phyloP scores from a whole-genome alignment of 2,888 invertebrate genomes.

The Epinotia nisella region DNA sequence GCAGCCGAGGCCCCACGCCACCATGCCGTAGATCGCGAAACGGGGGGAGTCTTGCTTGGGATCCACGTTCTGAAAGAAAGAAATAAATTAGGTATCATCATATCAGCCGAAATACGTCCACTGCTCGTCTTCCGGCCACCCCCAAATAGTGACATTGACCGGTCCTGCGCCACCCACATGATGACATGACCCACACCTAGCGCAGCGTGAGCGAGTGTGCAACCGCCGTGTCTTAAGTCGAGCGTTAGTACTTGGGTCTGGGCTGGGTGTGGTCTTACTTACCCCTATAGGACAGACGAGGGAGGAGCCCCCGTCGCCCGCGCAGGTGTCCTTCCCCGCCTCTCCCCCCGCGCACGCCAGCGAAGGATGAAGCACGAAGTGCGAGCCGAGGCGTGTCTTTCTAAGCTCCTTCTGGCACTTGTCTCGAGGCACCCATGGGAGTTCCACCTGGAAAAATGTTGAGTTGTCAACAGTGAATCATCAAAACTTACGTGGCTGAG shows the following conservation, averaged over 20 bases:
- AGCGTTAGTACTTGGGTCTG: too few relatives aligned
- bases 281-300: slow-evolving; percentile 36
- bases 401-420: slow-evolving; percentile 73
- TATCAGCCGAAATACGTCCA: too few relatives aligned
- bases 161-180: too few relatives aligned
- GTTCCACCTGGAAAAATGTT: slow-evolving; percentile 71
- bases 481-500: too few relatives aligned
- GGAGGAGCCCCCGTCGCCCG: slow-evolving; percentile 35
- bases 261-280: background rate
- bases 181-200: too few relatives aligned
- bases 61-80: slow-evolving; percentile 12
- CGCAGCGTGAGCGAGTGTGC: too few relatives aligned
- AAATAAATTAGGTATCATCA: too few relatives aligned
- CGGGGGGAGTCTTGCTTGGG: slow-evolving; percentile 21
- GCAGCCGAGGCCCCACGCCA: slow-evolving; percentile 36
- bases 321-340: slow-evolving; percentile 29
- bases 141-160: too few relatives aligned
- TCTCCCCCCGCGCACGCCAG: slow-evolving; percentile 86
- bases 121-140: too few relatives aligned
- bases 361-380: slow-evolving; percentile 85
- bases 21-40: slow-evolving; percentile 34
- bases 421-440: slow-evolving; percentile 83
- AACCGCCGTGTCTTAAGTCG: too few relatives aligned
- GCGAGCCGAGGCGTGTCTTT: slow-evolving; percentile 81
- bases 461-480: background rate